These are phyloP conservation scores for Hippoglossus stenolepis DNA, from an alignment of 2,113 vertebrate genomes.

Conservation along the genomic window DNA sequence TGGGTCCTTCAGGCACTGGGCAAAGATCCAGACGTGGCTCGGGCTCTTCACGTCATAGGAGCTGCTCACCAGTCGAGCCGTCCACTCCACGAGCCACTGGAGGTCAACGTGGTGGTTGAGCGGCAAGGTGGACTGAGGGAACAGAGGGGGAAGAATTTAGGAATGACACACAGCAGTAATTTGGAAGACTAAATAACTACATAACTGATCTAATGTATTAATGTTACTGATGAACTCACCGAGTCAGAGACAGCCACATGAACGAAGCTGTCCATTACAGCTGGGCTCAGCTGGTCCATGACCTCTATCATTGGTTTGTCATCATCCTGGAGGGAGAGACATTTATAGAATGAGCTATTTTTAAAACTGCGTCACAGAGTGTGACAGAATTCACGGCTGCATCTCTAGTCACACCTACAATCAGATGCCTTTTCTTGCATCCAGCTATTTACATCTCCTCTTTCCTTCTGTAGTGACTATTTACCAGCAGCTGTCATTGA, in stretches of 20 bases:
- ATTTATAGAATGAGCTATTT: slow-evolving; percentile 62
- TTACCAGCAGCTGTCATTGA: slow-evolving; percentile 1
- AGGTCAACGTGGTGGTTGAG: slow-evolving; percentile 94
- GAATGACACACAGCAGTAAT: not conserved
- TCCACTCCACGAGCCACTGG: slow-evolving; percentile 98
- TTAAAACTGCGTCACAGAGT: slow-evolving; percentile 49
- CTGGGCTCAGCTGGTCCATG: slow-evolving; percentile 97
- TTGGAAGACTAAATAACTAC: too few relatives aligned
- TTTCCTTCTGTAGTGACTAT: not conserved
- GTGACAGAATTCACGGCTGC: slow-evolving; percentile 27
- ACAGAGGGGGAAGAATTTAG: not conserved
- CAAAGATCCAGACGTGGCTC: slow-evolving; percentile 98
- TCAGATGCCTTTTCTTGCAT: slow-evolving; percentile 13
- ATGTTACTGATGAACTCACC: slow-evolving; percentile 78
- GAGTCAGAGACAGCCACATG: slow-evolving; percentile 96
- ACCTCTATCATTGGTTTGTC: slow-evolving; percentile 99
- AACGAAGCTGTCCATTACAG: slow-evolving; percentile 96
- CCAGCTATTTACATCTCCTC: not conserved
- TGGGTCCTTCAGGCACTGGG: slow-evolving; percentile 95
- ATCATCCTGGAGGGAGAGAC: slow-evolving; percentile 87
- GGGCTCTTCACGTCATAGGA: slow-evolving; percentile 98
- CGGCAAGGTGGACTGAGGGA: slow-evolving; percentile 86
- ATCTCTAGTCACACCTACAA: slow-evolving; percentile 29
- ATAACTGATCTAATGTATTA: not conserved
- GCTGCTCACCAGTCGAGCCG: slow-evolving; percentile 94